Evolutionary conservation across 2,797 vertebrate species (phyloP).

Genomic region (Telmatherina bonti): DNA sequence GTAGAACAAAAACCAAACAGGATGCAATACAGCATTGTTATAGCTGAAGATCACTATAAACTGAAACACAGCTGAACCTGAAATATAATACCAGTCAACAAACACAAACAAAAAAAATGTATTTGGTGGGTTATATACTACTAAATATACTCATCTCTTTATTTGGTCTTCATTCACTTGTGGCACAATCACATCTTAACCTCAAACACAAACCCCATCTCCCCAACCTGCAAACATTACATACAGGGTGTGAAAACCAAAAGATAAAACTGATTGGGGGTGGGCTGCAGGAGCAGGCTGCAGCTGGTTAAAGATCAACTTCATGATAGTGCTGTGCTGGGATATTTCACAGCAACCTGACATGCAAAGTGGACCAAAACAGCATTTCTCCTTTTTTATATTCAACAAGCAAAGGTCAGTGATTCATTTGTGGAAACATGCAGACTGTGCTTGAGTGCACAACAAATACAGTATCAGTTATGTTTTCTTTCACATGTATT

Average conservation of each 20-base stretch:
- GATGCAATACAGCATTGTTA: too few relatives aligned
- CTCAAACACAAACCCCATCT: not conserved
- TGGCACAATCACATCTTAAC: not conserved
- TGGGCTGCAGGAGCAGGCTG: constrained; percentile 32
- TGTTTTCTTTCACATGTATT: not conserved
- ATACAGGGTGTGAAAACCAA: not conserved
- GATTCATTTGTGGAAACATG: constrained; percentile 12
- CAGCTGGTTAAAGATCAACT: constrained; percentile 23
- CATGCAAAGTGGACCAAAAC: constrained; percentile 50
- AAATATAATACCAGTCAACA: not conserved
- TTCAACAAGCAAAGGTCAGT: not conserved
- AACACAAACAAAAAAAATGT: not conserved
- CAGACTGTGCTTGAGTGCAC: not conserved
- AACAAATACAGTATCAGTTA: not conserved
- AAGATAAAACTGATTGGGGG: constrained; percentile 18
- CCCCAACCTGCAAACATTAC: not conserved
- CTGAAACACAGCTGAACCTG: too few relatives aligned
- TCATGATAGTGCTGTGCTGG: constrained; percentile 30
- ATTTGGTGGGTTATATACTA: not conserved
- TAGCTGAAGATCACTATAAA: too few relatives aligned
- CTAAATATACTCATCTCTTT: not conserved
- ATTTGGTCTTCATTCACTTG: not conserved
- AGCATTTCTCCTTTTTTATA: constrained; percentile 9
- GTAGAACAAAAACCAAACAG: too few relatives aligned
- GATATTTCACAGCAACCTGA: constrained; percentile 13